phyloP scores from a whole-genome alignment of 2,797 vertebrate genomes.

The Phylloscopus collybita region DNA sequence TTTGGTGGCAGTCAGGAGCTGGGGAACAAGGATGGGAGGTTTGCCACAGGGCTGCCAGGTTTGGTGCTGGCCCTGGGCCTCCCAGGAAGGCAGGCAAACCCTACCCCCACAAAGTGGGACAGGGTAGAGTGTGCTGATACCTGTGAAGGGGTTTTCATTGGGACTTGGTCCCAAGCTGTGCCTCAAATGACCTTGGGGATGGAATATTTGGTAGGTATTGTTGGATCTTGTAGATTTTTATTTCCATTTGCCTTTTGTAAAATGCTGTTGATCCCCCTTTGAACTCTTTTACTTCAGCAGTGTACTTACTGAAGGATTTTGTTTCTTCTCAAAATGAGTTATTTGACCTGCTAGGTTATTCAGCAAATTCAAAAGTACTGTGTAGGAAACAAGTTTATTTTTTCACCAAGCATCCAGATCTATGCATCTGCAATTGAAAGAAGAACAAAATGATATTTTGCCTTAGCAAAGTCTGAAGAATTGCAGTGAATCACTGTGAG shows the following conservation, averaged over 20 bases:
- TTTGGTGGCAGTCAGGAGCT: not conserved
- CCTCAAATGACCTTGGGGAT: not conserved
- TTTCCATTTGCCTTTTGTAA: not conserved
- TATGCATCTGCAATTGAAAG: not conserved
- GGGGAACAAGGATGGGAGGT: not conserved
- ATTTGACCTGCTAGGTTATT: not conserved
- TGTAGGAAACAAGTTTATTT: not conserved
- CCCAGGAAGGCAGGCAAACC: not conserved
- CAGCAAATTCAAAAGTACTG: not conserved
- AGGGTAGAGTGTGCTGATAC: not conserved
- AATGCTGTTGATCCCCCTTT: not conserved
- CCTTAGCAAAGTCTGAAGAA: not conserved
- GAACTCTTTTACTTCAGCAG: not conserved
- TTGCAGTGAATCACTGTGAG: not conserved
- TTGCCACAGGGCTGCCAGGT: not conserved
- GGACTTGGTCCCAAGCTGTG: not conserved
- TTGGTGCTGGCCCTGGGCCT: not conserved
- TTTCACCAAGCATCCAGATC: not conserved
- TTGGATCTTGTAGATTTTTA: not conserved
- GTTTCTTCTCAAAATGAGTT: constrained; percentile 24
- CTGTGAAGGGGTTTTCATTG: not conserved
- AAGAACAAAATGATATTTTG: not conserved
- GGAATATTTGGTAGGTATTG: not conserved
- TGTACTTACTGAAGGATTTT: not conserved
- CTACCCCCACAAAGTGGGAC: not conserved